Evolutionary conservation across 2,113 vertebrate species (phyloP), one percentile per base, ranked within the genome.

Genomic region (Gorsachius goisagi): DNA sequence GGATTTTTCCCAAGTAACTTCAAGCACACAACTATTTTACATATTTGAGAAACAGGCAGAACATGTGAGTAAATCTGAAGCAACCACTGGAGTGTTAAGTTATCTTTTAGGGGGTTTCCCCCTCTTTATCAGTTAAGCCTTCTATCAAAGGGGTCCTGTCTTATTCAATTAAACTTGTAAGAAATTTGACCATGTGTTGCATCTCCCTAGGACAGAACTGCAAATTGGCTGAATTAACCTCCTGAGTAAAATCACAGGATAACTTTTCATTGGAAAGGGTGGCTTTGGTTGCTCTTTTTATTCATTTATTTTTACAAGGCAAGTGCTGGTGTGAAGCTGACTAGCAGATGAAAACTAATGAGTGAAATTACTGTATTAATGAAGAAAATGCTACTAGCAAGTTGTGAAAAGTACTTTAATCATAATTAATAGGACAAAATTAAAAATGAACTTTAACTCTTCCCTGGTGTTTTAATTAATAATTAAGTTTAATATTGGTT

Each of bases 131-230:
- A 53, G 79, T 93, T 82, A 95, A 88, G 87, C 94, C 75, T 96
- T 96, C 96, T 76, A 84, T 96, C 94, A 59, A 75, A 92, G 80
- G 76, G 58, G 85, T 96, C 71, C 78, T 68, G 85, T 91, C 91
- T 97, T 85, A 95, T 79, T 95, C 88, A 94, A 72, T 96, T 93
- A 94, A 96, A 95, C 77, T 90, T 95, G 75, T 83, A 93, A 96
- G 94, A 92, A 94, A 87, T 95, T 85, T 89, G 82, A 83, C 60
- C 23, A 6, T 89, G 89, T 75, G 84, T 97, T 92, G 97, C 67
- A 72, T 93, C 93, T 97, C 74, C 85, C 92, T 93, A 85, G 93
- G 94, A 94, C 45, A 82, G 73, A 87, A 10, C 88, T 94, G 79
- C 77, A 90, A 63, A 84, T 63, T 91, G 79, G 78, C 69, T 45